Conservation (phyloP, 2,888 invertebrate species). For the Anaspis maculata region DNA sequence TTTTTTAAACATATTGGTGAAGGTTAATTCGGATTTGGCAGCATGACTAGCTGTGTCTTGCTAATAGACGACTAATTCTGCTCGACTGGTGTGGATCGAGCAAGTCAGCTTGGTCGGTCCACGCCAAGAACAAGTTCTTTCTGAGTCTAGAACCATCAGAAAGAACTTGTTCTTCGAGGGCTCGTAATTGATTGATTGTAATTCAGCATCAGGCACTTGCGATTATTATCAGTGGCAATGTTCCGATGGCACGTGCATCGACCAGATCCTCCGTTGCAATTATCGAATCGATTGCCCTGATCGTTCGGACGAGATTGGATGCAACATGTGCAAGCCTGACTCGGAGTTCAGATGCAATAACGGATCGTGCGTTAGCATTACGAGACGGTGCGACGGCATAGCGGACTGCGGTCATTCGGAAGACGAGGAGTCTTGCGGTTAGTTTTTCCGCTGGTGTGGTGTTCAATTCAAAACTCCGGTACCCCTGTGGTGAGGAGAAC, state of each 20-base stretch:
- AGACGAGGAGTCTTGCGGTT: conserved; percentile 50
- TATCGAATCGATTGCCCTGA: conserved; percentile 68
- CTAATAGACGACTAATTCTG: no score
- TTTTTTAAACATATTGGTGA: no score
- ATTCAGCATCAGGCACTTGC: conserved; percentile 37
- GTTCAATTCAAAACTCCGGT: background rate
- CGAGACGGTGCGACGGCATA: conserved; percentile 45
- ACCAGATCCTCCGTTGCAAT: conserved; percentile 44
- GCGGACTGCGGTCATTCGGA: conserved; percentile 49
- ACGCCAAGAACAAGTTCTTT: no score
- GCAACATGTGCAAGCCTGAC: conserved; percentile 49
- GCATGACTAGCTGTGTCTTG: no score
- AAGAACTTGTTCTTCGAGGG: no score
- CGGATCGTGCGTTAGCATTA: conserved; percentile 46
- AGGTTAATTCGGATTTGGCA: no score
- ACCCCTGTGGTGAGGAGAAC: no score
- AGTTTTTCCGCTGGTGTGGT: conserved; percentile 24
- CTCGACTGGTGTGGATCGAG: no score
- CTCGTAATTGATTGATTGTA: no score
- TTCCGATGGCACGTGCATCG: conserved; percentile 47
- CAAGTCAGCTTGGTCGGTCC: no score
- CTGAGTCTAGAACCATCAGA: no score
- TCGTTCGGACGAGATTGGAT: conserved; percentile 69
- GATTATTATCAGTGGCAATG: conserved; percentile 48
- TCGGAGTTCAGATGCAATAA: conserved; percentile 51